A percentile compares a stretch with the other conserved stretches of the same genome.
phyloP scores from a whole-genome alignment of 2,797 vertebrate genomes.

The Selene dorsalis region DNA sequence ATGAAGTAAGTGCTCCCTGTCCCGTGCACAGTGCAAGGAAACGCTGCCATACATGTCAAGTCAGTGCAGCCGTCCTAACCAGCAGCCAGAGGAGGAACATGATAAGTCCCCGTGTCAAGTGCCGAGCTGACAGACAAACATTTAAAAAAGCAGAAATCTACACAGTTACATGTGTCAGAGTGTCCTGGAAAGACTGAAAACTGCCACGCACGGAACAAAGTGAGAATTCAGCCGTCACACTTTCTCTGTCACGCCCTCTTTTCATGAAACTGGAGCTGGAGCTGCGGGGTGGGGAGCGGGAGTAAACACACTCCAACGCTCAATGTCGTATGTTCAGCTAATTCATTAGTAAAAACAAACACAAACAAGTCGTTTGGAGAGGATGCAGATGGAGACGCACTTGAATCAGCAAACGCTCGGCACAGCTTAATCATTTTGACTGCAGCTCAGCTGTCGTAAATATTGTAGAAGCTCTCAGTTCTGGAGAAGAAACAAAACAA shows the following conservation, averaged over 20 bases:
- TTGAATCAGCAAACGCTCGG: neutral
- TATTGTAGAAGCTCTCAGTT: neutral
- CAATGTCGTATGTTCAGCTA: constrained; percentile 17
- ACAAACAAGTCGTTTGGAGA: neutral
- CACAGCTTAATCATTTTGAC: constrained; percentile 7
- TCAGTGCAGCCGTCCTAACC: constrained; percentile 64
- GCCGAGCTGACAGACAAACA: neutral
- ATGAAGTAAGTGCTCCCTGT: constrained; percentile 84
- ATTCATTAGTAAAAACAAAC: constrained; percentile 9
- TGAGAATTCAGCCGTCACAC: constrained; percentile 21
- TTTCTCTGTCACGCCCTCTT: constrained; percentile 37
- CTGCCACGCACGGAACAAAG: constrained; percentile 23
- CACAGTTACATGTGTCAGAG: neutral
- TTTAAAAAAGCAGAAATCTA: neutral
- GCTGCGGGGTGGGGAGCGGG: neutral
- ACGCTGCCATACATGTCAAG: constrained; percentile 84
- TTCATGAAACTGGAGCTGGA: constrained; percentile 61
- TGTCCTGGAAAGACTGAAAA: constrained; percentile 6
- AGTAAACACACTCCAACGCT: constrained; percentile 26
- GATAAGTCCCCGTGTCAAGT: constrained; percentile 23
- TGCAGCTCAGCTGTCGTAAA: neutral
- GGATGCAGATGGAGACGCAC: constrained; percentile 5
- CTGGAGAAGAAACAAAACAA: no score
- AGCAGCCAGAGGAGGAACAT: constrained; percentile 36
- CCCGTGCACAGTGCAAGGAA: constrained; percentile 80